Base-by-base conservation (phyloP, 2,797 vertebrate species). In the Erpetoichthys calabaricus region DNA sequence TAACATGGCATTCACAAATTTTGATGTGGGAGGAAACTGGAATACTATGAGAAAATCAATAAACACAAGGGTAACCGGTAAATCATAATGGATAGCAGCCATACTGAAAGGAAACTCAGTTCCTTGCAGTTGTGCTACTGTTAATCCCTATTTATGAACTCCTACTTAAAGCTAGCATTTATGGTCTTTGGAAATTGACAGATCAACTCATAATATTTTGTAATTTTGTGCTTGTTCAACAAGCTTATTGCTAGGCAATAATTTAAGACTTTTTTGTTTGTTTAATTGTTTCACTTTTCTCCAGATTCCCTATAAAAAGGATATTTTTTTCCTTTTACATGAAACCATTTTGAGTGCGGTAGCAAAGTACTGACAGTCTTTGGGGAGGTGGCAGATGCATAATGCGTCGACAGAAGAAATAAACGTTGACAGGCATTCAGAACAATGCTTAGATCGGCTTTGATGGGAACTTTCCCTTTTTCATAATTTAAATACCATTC, bases 401-500 rank as follows among this genome's bases (percentile, higher is more conserved):
- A 52, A 45, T 10, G 51, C 54, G 49, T 54, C 45, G 9, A 50
- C 53, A 51, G 47, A 63, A 45, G 56, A 62, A 61, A 59, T 53
- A n/a, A 45, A 57, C 57, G 55, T 47, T 62, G 55, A 59, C 51
- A 64, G 58, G 56, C 60, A 44, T 62, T 63, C 44, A 56, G 53
- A 62, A 50, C 63, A 62, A 56, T 47, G 62, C 56, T 56, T 5
- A 55, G 57, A 45, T 51, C 10, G 25, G 54, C 6, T 47, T 57
- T 62, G 57, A 25, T 45, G 51, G 57, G 51, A 61, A 58, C 53
- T 57, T 50, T 60, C 47, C 49, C 9, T 64, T 57, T 51, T 64
- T 53, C 43, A 64, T 62, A 61, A 64, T 63, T 61, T 59, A 67
- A 59, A 46, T 53, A 62, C 51, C 58, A 58, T 60, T 62, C 57